Base-by-base conservation (phyloP, 2,888 invertebrate genomes). In the Volucella inflata region DNA sequence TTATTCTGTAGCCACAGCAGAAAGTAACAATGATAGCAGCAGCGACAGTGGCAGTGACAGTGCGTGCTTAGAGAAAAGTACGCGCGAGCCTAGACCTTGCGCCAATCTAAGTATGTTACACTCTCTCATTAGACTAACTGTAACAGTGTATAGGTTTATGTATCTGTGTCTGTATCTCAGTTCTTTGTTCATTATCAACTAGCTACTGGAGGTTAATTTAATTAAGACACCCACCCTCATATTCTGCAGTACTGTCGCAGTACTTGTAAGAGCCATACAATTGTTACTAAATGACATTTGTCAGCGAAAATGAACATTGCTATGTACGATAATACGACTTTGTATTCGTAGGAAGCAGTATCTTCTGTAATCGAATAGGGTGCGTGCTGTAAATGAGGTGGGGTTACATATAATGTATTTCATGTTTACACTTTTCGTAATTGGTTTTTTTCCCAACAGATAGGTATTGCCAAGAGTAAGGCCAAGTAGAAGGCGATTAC, bases 141-240 rank as follows among this genome's bases (percentile, higher is more conserved):
- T 42, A 17, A 12, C 57, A 9, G 30, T 8, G 51, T 14, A 8
- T 21, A 46, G 46, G 51, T 40, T 12, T 38, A 55, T 62, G 16
- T 46, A 36, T 51, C 36, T 42, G 57, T 36, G 55, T n/a, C 8
- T 64, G 17, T 55, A 36, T 44, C 76, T 70, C 36, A 64, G 44
- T 44, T 71, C 51, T 65, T 65, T 72, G 51, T 38, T 64, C 57
- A 62, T 17, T 50, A 65, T 50, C 79, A 72, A 72, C 65, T 38
- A 72, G 44, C 79, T 53, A 44, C 30, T 30, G 30, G 60, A 79
- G 79, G 79, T 79, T 79, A 72, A 79, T 79, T 65, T 72, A 79
- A 79, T 79, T 79, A 79, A 72, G 79, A 65, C 51, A n/a, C 57
- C 71, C 44, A 51, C n/a, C 57, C 65, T 17, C 14, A n/a, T 42